These are phyloP conservation scores for Tenthredo distinguenda DNA, from an alignment of 2,888 invertebrate genomes.

Conservation along the genomic window DNA sequence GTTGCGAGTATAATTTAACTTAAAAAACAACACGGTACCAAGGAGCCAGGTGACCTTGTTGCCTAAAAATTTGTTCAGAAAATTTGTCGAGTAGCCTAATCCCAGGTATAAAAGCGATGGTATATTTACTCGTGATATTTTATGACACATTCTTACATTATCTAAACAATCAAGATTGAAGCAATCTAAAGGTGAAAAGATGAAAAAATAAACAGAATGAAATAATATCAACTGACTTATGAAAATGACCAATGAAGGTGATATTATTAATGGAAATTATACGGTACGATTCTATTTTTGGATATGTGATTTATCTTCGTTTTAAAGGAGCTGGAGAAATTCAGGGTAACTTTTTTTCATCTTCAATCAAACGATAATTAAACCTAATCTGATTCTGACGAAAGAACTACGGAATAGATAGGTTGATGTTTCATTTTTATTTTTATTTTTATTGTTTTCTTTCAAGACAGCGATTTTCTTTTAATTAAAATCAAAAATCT, in stretches of 20 bases:
- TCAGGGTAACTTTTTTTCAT: background rate
- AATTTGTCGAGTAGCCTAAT: background rate
- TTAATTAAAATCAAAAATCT: background rate
- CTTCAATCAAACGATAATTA: background rate
- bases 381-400: background rate
- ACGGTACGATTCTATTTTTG: constrained; percentile 13
- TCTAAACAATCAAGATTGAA: constrained; percentile 5
- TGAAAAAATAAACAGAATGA: background rate
- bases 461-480: no score
- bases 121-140: background rate
- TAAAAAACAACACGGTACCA: constrained; percentile 1
- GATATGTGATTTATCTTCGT: constrained; percentile 20
- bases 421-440: background rate
- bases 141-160: background rate
- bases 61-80: background rate
- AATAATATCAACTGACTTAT: background rate
- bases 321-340: background rate
- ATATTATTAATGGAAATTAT: background rate
- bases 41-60: constrained; percentile 12
- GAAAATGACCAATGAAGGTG: background rate
- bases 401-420: background rate
- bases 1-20: constrained; percentile 9
- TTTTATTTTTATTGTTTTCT: background rate
- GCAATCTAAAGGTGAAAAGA: background rate
- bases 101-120: background rate